Evolutionary conservation across 2,888 invertebrate genomes (phyloP), one percentile per base, ranked within the genome.

Genomic region (Sturmia bella): DNA sequence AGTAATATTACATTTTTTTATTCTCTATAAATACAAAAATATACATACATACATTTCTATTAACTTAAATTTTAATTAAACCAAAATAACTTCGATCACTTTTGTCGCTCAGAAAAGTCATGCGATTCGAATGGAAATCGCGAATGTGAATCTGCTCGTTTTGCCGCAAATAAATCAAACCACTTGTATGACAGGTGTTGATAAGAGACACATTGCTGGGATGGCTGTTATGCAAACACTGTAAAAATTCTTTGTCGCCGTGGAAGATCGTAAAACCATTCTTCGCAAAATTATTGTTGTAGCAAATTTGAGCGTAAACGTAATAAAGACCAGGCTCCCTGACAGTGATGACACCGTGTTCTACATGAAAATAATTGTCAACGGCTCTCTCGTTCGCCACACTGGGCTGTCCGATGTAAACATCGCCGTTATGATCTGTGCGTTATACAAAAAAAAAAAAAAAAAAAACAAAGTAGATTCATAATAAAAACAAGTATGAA

Each of bases 51-150:
- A 41, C 59, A 0, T 63, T 1, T 45, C 27, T 32, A 32, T 32
- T 7, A 32, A 32, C 32, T 86, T 74, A 89, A 75, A 89, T 69
- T 84, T 95, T 95, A 68, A 95, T 92, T n/a, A 95, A 92, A 41
- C 96, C 96, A 85, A 96, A 96, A 92, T 96, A 96, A 86, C 96
- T 96, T 89, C 96, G 96, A 84, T 95, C 95, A 13, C 94, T 93
- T 15, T 93, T 93, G 12, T 94, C 93, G 19, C 94, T 94, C 2
- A 90, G 81, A 63, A 87, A 85, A 2, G 86, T 88, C 66, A 83
- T 85, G 12, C 89, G 90, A 85, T 90, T 88, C n/a, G 83, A 86
- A 73, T 90, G 90, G 1, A 96, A 93, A 86, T 96, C 96, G 68
- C 93, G 93, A 12, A 96, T 90, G 5, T 94, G 93, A 13, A 96